These are phyloP conservation scores for Leuctra nigra DNA, from an alignment of 2,888 invertebrate species.

Conservation along the genomic window DNA sequence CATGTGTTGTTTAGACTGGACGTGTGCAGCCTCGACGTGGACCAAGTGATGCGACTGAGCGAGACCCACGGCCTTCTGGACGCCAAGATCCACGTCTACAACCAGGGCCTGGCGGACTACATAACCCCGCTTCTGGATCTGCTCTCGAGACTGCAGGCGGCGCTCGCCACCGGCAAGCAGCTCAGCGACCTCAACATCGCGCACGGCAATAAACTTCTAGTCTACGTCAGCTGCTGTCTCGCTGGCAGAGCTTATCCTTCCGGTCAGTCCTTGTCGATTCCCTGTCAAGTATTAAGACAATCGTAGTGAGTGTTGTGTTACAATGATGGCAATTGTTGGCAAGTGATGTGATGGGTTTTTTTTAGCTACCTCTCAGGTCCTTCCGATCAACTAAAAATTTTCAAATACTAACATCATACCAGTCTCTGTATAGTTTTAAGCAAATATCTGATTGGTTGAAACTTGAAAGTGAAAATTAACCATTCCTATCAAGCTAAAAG, in stretches of 20 bases:
- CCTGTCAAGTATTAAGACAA: no score
- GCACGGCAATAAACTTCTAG: constrained; percentile 75
- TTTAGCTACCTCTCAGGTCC: no score
- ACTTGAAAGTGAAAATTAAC: no score
- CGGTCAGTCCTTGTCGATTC: no score
- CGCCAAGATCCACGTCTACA: constrained; percentile 66
- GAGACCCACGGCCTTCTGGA: constrained; percentile 57
- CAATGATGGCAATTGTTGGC: no score
- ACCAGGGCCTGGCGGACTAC: constrained; percentile 68
- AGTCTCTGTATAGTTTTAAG: no score
- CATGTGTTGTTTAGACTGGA: constrained; percentile 55
- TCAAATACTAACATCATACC: no score
- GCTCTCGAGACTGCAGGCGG: constrained; percentile 46
- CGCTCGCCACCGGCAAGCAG: constrained; percentile 38
- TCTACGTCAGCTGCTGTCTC: constrained; percentile 80
- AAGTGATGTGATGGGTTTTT: no score
- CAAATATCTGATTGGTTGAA: no score
- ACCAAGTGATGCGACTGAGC: constrained; percentile 59
- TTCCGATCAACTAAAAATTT: no score
- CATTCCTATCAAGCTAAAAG: no score
- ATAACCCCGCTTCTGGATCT: constrained; percentile 65
- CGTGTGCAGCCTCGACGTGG: constrained; percentile 67
- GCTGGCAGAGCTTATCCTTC: constrained; percentile 78
- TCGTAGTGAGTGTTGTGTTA: no score
- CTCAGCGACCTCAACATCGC: constrained; percentile 41